Evolutionary conservation across 2,888 invertebrate genomes (phyloP).

Genomic region (Leptothorax acervorum): DNA sequence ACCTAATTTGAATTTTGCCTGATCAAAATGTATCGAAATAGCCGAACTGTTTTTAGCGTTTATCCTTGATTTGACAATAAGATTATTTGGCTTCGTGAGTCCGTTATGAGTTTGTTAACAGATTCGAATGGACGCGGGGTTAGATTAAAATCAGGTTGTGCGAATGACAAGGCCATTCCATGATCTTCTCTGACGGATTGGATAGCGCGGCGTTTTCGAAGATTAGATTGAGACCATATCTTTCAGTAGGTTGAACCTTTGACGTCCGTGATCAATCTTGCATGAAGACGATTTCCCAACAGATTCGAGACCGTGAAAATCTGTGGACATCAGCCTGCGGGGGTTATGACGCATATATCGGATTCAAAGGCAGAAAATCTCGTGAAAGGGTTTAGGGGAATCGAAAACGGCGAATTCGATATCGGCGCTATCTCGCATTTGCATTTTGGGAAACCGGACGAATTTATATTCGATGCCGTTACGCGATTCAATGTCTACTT

Average conservation of each 20-base stretch:
- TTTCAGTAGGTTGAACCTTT: slow-evolving; percentile 45
- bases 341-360: slow-evolving; percentile 52
- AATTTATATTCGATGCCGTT: slow-evolving; percentile 54
- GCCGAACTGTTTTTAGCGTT: neutral
- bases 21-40: neutral
- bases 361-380: slow-evolving; percentile 49
- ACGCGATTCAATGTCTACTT: slow-evolving; percentile 44
- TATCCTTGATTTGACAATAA: neutral
- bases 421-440: slow-evolving; percentile 64
- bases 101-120: slow-evolving; percentile 59
- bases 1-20: slow-evolving; percentile 9
- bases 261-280: slow-evolving; percentile 63
- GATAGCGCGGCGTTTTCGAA: slow-evolving; percentile 55
- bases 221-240: slow-evolving; percentile 57
- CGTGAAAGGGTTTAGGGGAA: slow-evolving; percentile 64
- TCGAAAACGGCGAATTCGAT: slow-evolving; percentile 74
- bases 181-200: slow-evolving; percentile 52
- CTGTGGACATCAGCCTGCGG: slow-evolving; percentile 59
- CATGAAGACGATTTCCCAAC: slow-evolving; percentile 56
- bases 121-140: slow-evolving; percentile 34
- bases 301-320: slow-evolving; percentile 49
- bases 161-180: slow-evolving; percentile 60
- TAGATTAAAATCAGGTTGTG: slow-evolving; percentile 58
- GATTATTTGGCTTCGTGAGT: slow-evolving; percentile 22
- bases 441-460: slow-evolving; percentile 59